A percentile compares a stretch with the other conserved stretches of the same genome.
Conservation (phyloP, 2,888 invertebrate species). For the Sacculina carcini region DNA sequence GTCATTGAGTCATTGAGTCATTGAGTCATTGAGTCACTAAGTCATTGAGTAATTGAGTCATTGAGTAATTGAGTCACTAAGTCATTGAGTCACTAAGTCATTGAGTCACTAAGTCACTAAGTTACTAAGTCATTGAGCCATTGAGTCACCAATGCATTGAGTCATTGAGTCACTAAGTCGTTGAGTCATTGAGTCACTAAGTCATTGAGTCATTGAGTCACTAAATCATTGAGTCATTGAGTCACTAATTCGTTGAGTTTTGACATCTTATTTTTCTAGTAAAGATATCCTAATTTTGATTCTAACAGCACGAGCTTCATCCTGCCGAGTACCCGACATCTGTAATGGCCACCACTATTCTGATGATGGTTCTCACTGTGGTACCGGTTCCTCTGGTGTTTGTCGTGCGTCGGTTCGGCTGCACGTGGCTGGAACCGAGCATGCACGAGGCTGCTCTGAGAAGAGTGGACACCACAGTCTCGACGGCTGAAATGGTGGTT, state of each 20-base stretch:
- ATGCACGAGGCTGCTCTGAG: slow-evolving; percentile 76
- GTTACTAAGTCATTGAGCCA: too few species aligned
- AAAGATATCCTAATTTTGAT: not conserved
- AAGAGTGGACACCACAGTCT: slow-evolving; percentile 71
- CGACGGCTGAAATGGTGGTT: slow-evolving; percentile 82
- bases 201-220: too few species aligned
- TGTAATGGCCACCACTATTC: slow-evolving; percentile 46
- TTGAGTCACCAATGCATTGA: too few species aligned
- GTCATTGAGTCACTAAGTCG: too few species aligned
- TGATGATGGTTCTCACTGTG: slow-evolving; percentile 50
- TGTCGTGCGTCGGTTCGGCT: slow-evolving; percentile 62
- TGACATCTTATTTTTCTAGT: not conserved
- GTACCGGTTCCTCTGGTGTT: slow-evolving; percentile 64
- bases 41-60: too few species aligned
- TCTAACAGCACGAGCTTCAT: slow-evolving; percentile 38
- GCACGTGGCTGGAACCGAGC: slow-evolving; percentile 58
- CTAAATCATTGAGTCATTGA: too few species aligned
- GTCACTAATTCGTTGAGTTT: not conserved
- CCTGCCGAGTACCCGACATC: slow-evolving; percentile 46
- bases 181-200: too few species aligned
- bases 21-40: too few species aligned
- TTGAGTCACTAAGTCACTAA: too few species aligned
- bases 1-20: too few species aligned
- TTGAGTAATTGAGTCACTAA: too few species aligned
- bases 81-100: too few species aligned